Percentiles rank a stretch among this genome's conserved stretches.
These are phyloP conservation scores for Paedocypris sp. DNA, from an alignment of 2,113 vertebrate genomes.

Conservation along the genomic window DNA sequence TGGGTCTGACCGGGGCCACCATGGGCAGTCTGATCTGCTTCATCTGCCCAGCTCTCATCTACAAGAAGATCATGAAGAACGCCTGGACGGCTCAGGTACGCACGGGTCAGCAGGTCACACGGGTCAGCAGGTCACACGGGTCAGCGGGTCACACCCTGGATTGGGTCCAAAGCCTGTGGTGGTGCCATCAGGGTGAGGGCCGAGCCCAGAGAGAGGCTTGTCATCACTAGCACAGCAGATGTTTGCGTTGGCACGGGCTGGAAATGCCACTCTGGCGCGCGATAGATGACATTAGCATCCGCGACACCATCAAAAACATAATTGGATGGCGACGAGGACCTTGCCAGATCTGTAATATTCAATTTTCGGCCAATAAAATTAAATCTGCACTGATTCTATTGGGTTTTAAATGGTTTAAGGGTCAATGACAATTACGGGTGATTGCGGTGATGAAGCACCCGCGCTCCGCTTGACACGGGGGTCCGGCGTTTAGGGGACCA, in stretches of 20 bases:
- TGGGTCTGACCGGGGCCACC: slow-evolving; percentile 91
- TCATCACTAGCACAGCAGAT: slow-evolving; percentile 30
- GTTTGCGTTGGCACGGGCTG: slow-evolving; percentile 29
- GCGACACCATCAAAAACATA: not conserved
- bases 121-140: too few relatives aligned
- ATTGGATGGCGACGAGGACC: not conserved
- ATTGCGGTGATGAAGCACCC: not conserved
- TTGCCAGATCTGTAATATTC: not conserved
- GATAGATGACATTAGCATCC: slow-evolving; percentile 8
- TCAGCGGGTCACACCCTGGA: slow-evolving; percentile 1
- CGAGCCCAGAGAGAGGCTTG: slow-evolving; percentile 15
- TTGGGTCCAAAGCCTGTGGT: slow-evolving; percentile 12
- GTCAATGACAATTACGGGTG: not conserved
- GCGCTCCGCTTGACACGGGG: too few relatives aligned
- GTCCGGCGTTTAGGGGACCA: too few relatives aligned
- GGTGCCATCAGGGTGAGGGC: slow-evolving; percentile 1
- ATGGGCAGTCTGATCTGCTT: slow-evolving; percentile 99
- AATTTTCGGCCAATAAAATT: not conserved
- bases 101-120: too few relatives aligned
- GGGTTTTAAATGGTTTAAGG: not conserved
- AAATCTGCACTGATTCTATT: not conserved
- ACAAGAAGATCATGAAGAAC: slow-evolving; percentile 85
- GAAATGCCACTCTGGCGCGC: slow-evolving; percentile 4
- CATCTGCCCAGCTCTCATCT: slow-evolving; percentile 93
- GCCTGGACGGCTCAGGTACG: slow-evolving; percentile 75